A percentile compares a stretch with the other conserved stretches of the same genome.
These are phyloP conservation scores for Eustalomyia histrio DNA, from an alignment of 2,888 invertebrate species.

Conservation along the genomic window DNA sequence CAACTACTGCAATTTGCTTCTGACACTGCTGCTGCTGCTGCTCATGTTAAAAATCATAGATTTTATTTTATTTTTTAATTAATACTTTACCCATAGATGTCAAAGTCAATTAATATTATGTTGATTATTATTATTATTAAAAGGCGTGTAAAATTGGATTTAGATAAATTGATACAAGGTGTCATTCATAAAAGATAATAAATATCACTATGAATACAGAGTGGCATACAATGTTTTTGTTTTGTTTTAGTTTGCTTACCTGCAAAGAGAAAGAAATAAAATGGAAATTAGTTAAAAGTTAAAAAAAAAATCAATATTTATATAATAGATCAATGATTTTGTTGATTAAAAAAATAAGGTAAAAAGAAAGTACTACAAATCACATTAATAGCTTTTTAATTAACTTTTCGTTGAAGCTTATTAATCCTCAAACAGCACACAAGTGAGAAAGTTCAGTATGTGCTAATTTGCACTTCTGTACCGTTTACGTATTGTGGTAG, in stretches of 20 bases:
- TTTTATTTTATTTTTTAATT: constrained; percentile 42
- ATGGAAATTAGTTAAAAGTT: constrained; percentile 53
- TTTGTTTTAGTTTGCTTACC: constrained; percentile 58
- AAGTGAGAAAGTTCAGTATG: too few relatives aligned
- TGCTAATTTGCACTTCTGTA: too few relatives aligned
- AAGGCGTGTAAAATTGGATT: constrained; percentile 63
- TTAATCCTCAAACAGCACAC: too few relatives aligned
- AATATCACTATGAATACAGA: constrained; percentile 9
- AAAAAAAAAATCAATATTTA: too few relatives aligned
- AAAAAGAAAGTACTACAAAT: too few relatives aligned
- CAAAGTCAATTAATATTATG: constrained; percentile 60
- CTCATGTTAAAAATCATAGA: constrained; percentile 22
- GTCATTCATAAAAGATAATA: constrained; percentile 48
- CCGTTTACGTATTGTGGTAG: too few relatives aligned
- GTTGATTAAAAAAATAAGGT: too few relatives aligned
- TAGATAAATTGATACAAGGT: constrained; percentile 61
- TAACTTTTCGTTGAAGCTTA: too few relatives aligned
- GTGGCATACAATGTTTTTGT: neutral
- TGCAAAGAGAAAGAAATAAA: constrained; percentile 56
- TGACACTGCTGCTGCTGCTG: constrained; percentile 6
- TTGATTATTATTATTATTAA: constrained; percentile 55
- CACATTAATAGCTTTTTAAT: too few relatives aligned
- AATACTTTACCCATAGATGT: constrained; percentile 53
- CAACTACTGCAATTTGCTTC: too few relatives aligned
- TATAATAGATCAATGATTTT: too few relatives aligned